These are phyloP conservation scores for Semaprochilodus insignis DNA, from an alignment of 2,797 vertebrate genomes.

Conservation along the genomic window DNA sequence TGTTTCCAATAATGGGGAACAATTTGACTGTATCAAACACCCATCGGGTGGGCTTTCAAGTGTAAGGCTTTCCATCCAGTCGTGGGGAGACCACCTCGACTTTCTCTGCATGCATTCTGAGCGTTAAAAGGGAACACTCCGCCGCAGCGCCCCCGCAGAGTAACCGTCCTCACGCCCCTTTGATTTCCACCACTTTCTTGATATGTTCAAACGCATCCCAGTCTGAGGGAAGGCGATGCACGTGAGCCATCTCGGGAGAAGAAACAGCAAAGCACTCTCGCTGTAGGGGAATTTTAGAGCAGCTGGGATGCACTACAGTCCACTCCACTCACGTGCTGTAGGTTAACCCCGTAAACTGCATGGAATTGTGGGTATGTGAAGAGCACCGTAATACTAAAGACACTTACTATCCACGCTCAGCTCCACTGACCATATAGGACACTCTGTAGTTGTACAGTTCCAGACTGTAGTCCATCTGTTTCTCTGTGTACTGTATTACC, in stretches of 20 bases:
- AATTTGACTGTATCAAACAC: slow-evolving; percentile 57
- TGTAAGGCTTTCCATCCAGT: slow-evolving; percentile 43
- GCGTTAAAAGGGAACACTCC: slow-evolving; percentile 32
- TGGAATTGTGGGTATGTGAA: too few species aligned
- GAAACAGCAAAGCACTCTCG: not conserved
- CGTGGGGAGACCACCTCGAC: slow-evolving; percentile 37
- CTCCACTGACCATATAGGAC: too few species aligned
- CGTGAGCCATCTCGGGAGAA: not conserved
- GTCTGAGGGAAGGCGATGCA: not conserved
- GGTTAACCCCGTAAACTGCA: too few species aligned
- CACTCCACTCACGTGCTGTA: too few species aligned
- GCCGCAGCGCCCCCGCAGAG: not conserved
- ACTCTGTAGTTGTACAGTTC: too few species aligned
- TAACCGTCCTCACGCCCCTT: slow-evolving; percentile 12
- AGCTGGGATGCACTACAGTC: not conserved
- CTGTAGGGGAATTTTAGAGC: not conserved
- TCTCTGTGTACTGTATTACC: too few species aligned
- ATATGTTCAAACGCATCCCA: not conserved
- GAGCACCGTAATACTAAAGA: too few species aligned
- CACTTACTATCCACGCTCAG: too few species aligned
- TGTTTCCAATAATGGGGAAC: slow-evolving; percentile 49
- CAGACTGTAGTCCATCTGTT: too few species aligned
- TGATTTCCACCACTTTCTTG: slow-evolving; percentile 9
- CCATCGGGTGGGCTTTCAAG: slow-evolving; percentile 59
- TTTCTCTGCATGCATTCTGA: slow-evolving; percentile 31